phyloP scores from a whole-genome alignment of 2,113 vertebrate species.

The Entelurus aequoreus region DNA sequence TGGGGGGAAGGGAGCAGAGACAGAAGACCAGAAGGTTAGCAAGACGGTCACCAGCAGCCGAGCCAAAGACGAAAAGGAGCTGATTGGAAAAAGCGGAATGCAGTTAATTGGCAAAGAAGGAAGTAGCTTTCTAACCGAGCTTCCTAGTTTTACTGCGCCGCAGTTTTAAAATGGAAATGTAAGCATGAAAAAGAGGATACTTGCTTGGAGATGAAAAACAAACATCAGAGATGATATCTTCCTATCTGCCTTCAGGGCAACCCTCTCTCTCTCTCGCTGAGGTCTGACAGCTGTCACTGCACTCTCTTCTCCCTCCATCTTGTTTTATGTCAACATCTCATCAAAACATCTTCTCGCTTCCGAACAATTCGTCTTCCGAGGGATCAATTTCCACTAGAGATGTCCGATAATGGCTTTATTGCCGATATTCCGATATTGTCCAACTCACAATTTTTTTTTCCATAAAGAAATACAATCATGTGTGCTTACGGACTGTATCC shows the following conservation, averaged over 20 bases:
- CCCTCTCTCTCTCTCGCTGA: conserved; percentile 13
- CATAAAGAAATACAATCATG: too few relatives aligned
- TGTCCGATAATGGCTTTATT: too few relatives aligned
- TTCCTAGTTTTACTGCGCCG: neutral
- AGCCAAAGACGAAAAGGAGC: conserved; percentile 81
- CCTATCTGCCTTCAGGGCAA: conserved; percentile 27
- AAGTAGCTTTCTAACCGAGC: neutral
- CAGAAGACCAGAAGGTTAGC: conserved; percentile 86
- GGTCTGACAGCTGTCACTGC: conserved; percentile 39
- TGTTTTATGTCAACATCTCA: conserved; percentile 24
- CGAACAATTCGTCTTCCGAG: neutral
- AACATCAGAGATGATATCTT: conserved; percentile 43
- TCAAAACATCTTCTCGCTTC: conserved; percentile 6
- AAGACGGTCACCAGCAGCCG: conserved; percentile 84
- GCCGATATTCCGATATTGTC: too few relatives aligned
- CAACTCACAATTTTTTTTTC: too few relatives aligned
- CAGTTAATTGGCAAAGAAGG: conserved; percentile 71
- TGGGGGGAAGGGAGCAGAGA: conserved; percentile 73
- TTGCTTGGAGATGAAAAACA: conserved; percentile 35
- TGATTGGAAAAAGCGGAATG: conserved; percentile 67
- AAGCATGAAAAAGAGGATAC: conserved; percentile 27
- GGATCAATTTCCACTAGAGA: too few relatives aligned
- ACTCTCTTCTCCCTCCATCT: conserved; percentile 13
- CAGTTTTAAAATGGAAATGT: conserved; percentile 9
- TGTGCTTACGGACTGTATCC: too few relatives aligned